Base-by-base conservation (phyloP, 2,888 invertebrate genomes). In the Melanargia galathea region DNA sequence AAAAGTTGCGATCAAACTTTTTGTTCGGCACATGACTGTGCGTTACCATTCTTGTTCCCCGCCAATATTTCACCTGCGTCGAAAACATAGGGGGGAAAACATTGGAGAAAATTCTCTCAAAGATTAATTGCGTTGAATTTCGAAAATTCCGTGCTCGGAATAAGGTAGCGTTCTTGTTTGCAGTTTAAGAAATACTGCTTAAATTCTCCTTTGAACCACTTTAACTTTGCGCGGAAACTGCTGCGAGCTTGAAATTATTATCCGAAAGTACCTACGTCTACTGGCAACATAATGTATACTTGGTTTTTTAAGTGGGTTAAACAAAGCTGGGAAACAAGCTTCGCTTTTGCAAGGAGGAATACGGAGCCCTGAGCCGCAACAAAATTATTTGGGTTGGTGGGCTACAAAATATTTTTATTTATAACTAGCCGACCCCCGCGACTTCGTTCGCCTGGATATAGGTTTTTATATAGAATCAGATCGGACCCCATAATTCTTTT, bases 131-230 rank as follows among this genome's bases (percentile, higher is more conserved):
- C n/a, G 49, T 16, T 26, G 26, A 49, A 49, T 26, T 49, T 49
- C 26, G 13, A n/a, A 49, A 26, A 49, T 49, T 16, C 49, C 45
- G 45, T 16, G 16, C 49, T 16, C n/a, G 2, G 26, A 49, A 49
- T 49, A 49, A 49, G 26, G 26, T 26, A 30, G 49, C 16, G 26
- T 49, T 49, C 49, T 16, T 49, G 49, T 49, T 30, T 30, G 49
- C 24, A 49, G 48, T 26, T 26, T 48, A 48, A 48, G 49, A 49
- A 49, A 26, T 49, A 49, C 49, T 26, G 49, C 49, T 48, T 48
- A 24, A 49, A 49, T 26, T 49, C 26, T 49, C 16, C 26, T 49
- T 16, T 26, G 26, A 26, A 3, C 49, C 30, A 49, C 26, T 49
- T 30, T 10, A 49, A 49, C 26, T 49, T 49, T 49, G n/a, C 26